phyloP scores from a whole-genome alignment of 2,113 vertebrate genomes.

The Ibidorhyncha struthersii region DNA sequence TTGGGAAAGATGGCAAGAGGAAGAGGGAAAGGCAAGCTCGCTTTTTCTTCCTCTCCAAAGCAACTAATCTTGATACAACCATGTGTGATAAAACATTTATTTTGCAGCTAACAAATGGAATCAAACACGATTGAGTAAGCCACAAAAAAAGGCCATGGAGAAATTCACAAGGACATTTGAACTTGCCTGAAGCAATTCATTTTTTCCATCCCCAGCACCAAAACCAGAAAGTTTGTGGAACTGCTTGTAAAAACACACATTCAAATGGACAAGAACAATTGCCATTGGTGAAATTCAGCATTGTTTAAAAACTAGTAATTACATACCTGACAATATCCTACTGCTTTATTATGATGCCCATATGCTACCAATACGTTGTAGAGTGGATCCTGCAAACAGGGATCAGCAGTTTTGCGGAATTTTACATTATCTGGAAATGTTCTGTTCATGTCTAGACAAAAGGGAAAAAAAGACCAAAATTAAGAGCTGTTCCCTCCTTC shows the following conservation, averaged over 20 bases:
- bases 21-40: background rate
- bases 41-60: background rate
- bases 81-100: background rate
- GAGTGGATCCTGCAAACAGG: constrained; percentile 84
- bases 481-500: background rate
- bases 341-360: constrained; percentile 86
- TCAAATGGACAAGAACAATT: background rate
- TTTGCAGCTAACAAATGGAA: background rate
- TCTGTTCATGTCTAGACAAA: constrained; percentile 87
- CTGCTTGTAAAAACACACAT: background rate
- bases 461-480: background rate
- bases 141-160: background rate
- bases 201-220: too few relatives aligned
- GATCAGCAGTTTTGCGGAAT: constrained; percentile 82
- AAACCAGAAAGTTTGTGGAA: background rate
- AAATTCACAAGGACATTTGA: background rate
- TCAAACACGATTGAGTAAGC: background rate
- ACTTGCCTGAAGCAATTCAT: background rate
- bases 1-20: background rate
- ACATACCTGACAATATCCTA: constrained; percentile 96
- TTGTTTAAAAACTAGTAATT: background rate
- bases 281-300: background rate
- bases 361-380: constrained; percentile 92
- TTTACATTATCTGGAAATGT: constrained; percentile 96
- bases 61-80: background rate